Base-by-base conservation (phyloP, 2,113 vertebrate genomes). In the Rhombomys opimus region DNA sequence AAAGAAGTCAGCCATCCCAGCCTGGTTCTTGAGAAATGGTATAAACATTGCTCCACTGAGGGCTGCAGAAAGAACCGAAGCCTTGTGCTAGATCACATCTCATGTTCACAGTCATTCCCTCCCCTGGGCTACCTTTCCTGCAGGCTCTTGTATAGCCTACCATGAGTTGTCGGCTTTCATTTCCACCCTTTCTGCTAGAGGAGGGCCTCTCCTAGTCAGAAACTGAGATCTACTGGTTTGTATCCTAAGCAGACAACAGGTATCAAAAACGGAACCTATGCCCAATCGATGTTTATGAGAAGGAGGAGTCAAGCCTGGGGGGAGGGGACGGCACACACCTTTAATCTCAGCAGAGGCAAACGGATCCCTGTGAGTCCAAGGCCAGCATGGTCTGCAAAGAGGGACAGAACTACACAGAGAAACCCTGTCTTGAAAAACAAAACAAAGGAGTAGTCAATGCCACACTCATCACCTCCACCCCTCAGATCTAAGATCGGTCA, bases 1-100 rank as follows among this genome's bases (percentile, higher is more conserved):
- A 95, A 91, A 94, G n/a, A 93, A 95, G 38, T 61, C 35, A 89
- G 61, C 54, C 59, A 94, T 94, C 78, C 77, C 75, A 95, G 73
- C 46, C 2, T 90, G 50, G 78, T 77, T 72, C 84, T 81, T 95
- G 80, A 92, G 68, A 94, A 76, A 38, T 38, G 68, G 32, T 73
- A 25, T 73, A 88, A 88, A 57, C 61, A 57, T 75, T 67, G 54
- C 13, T 87, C 57, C 86, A 57, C 3, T 59, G 57, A 97, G 52
- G 63, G 17, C 15, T 72, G 80, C 14, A n/a, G 15, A 81, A 95
- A 86, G 65, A 61, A 87, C 15, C 54, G 61, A 72, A 75, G n/a
- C 15, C 46, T 57, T 77, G 89, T 54, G 52, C 38, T 76, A n/a
- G n/a, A 87, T 20, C 15, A 22, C 41, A 22, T 50, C 20, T 41